phyloP scores from a whole-genome alignment of 2,113 vertebrate species.

The Azemiops feae region DNA sequence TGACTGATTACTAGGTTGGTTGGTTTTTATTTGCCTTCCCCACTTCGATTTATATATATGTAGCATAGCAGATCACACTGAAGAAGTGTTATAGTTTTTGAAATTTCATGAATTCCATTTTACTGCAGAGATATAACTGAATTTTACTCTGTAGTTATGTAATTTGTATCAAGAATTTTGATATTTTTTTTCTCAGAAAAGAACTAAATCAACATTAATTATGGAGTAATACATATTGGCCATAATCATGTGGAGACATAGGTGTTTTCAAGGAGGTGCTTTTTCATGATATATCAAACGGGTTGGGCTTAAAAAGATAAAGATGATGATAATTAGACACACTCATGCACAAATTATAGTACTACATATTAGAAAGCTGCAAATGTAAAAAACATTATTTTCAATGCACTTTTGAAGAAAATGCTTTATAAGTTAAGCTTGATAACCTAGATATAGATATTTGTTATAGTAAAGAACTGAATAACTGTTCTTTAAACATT shows the following conservation, averaged over 20 bases:
- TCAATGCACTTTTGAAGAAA: background rate
- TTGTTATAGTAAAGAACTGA: background rate
- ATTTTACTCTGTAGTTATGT: background rate
- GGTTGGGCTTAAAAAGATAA: too few species aligned
- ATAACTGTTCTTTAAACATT: background rate
- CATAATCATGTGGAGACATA: too few species aligned
- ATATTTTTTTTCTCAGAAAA: background rate
- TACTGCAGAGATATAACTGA: background rate
- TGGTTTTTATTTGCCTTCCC: background rate
- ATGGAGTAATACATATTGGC: too few species aligned
- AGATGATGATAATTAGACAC: too few species aligned
- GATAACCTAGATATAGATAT: background rate
- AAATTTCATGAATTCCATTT: background rate
- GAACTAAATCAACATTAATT: too few species aligned
- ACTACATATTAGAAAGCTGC: background rate
- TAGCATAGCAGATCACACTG: background rate
- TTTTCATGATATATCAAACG: too few species aligned
- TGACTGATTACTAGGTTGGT: background rate
- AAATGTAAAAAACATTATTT: background rate
- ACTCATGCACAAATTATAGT: too few species aligned
- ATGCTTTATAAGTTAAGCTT: background rate
- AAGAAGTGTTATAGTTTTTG: background rate
- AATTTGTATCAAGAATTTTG: background rate
- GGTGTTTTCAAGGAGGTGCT: too few species aligned
- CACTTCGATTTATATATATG: background rate